Evolutionary conservation across 2,113 vertebrate genomes (phyloP), one percentile per base, ranked within the genome.

Genomic region (Chlorodrepanis virens): DNA sequence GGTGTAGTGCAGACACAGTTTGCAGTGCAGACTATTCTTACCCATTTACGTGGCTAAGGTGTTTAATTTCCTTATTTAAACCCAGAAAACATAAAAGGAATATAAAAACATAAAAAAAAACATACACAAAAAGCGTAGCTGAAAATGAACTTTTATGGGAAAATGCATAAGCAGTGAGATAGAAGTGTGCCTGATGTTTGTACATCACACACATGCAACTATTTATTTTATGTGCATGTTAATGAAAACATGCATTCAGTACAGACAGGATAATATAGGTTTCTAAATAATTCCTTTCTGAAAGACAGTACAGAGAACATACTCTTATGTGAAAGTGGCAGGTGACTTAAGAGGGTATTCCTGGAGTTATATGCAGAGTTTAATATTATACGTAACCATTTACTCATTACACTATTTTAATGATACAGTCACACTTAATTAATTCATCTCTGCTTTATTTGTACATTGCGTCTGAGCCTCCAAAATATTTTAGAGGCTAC

Each of bases 361-460:
- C 86, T 93, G 88, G 77, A 97, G 94, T 95, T 86, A 3, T 93
- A 92, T 81, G 89, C 88, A 91, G 88, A 96, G 89, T 94, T 96
- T 97, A 97, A 94, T 86, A 96, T 70, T 87, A 95, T 96, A 97
- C 6, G 2, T 97, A 96, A 95, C 92, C 94, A 93, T 98, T 98
- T 98, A 78, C 97, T 97, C 95, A 98, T 97, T 97, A 97, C 95
- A 91, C 81, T 98, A 93, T 97, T 97, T 97, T 97, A 98, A 97
- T 96, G 89, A 96, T 96, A 97, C 68, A 95, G 96, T 98, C 97
- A 98, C 95, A 97, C 94, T 96, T 98, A 98, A 98, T 98, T 98
- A 97, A 98, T 98, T 97, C 70, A 97, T 91, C 91, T 97, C 95
- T 98, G 91, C 93, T 97, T 98, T 97, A 94, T 97, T 97, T 94